A percentile compares a stretch with the other conserved stretches of the same genome.
These are phyloP conservation scores for Aselliscus stoliczkanus DNA, from an alignment of 2,797 vertebrate genomes.

Conservation along the genomic window DNA sequence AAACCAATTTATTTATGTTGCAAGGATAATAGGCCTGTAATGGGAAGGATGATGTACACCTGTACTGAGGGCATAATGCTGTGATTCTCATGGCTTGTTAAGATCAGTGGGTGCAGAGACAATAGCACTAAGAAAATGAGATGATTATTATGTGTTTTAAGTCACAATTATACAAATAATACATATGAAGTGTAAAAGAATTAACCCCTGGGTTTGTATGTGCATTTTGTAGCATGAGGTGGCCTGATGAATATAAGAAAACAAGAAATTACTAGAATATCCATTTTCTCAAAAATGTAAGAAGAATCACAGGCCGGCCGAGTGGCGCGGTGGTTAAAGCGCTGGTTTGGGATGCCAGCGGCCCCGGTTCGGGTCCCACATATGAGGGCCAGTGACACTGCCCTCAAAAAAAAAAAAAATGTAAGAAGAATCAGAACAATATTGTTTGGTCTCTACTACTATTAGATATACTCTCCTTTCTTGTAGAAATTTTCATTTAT, in stretches of 20 bases:
- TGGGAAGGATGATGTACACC: background rate
- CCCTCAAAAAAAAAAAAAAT: too few relatives aligned
- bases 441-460: background rate
- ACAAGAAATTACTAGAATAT: background rate
- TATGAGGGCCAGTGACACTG: too few relatives aligned
- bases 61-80: constrained; percentile 1
- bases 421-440: background rate
- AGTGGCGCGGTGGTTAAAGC: too few relatives aligned
- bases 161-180: constrained; percentile 64
- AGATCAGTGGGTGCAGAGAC: constrained; percentile 45
- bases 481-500: background rate
- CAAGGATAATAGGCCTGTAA: constrained; percentile 55
- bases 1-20: constrained; percentile 45
- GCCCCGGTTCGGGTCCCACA: too few relatives aligned
- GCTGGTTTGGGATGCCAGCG: too few relatives aligned
- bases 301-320: too few relatives aligned
- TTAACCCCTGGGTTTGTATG: constrained; percentile 31
- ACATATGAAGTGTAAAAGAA: constrained; percentile 47
- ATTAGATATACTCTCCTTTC: background rate
- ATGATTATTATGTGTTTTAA: constrained; percentile 50
- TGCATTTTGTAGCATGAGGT: constrained; percentile 40
- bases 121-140: constrained; percentile 39
- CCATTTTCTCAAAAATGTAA: background rate
- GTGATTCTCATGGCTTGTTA: constrained; percentile 26
- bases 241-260: background rate